These are phyloP conservation scores for Gymnarchus niloticus DNA, from an alignment of 2,113 vertebrate species.

Conservation along the genomic window DNA sequence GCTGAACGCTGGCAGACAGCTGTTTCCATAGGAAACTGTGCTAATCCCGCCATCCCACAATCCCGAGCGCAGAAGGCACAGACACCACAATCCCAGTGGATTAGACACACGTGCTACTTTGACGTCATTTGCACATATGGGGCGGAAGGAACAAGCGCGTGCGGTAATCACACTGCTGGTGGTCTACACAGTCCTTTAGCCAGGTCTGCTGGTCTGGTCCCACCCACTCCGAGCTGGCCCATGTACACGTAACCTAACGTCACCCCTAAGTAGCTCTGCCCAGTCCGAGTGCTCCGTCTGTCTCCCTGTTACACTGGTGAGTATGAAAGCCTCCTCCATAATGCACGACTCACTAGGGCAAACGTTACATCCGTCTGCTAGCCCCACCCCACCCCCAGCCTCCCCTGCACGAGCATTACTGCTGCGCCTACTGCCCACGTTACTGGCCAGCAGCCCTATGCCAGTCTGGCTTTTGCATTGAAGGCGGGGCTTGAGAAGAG, in stretches of 20 bases:
- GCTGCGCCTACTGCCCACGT: neutral
- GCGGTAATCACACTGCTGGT: neutral
- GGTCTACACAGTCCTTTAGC: no score
- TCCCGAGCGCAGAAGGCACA: conserved; percentile 16
- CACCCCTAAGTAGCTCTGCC: no score
- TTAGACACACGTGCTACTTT: conserved; percentile 26
- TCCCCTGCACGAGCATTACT: neutral
- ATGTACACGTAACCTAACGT: no score
- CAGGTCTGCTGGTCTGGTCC: neutral
- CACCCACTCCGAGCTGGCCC: neutral
- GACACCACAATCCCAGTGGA: conserved; percentile 39
- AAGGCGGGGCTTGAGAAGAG: neutral
- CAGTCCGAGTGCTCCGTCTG: neutral
- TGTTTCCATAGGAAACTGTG: conserved; percentile 22
- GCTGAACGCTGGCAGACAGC: conserved; percentile 20
- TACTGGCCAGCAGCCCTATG: neutral
- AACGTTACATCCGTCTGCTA: neutral
- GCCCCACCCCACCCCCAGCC: neutral
- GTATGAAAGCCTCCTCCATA: conserved; percentile 2
- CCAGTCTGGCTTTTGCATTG: neutral
- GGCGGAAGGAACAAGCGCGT: neutral
- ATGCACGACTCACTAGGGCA: neutral
- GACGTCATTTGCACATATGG: conserved; percentile 36
- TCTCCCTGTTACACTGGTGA: neutral
- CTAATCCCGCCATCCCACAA: conserved; percentile 36